Evolutionary conservation across 2,113 vertebrate genomes (phyloP), one percentile per base, ranked within the genome.

Genomic region (Petroica traversi): DNA sequence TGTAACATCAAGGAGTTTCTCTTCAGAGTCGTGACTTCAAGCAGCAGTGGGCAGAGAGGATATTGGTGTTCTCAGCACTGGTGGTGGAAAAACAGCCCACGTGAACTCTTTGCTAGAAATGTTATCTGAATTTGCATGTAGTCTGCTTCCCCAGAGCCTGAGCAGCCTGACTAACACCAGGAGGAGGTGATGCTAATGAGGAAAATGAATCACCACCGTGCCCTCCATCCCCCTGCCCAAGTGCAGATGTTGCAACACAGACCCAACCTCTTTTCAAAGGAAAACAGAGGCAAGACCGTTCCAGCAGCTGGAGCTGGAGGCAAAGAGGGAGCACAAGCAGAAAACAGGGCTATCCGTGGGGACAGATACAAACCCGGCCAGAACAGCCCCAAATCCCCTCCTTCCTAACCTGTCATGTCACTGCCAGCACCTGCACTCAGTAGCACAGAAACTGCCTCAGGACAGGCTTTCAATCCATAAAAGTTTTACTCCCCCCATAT

Each of bases 311-410:
- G 51, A 78, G 87, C 72, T 74, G 1, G 4, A 11, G 62, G 68
- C 57, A 18, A 71, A 76, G n/a, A 85, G 58, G 45, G 62, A n/a
- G 28, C 57, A 6, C 3, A 11, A 3, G 61, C 66, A 71, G 59
- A 45, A 43, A 36, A 2, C 7, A 1, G 57, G 31, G 54, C 14
- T 13, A 5, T 8, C 9, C 0, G 0, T 0, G 8, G 20, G 57
- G 46, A 46, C 63, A 11, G 55, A 48, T 31, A 7, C 55, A 74
- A 41, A 48, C n/a, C 45, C 66, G 34, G 10, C 48, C 86, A 73
- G 22, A 25, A 57, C 8, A 36, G n/a, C 63, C 80, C 13, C 0
- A 87, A 74, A 73, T 12, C 57, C 19, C 48, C 66, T 51, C 4
- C 3, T 80, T 81, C 34, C 14, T 14, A 5, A 26, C 41, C 24